Evolutionary conservation across 2,797 vertebrate species (phyloP).

Genomic region (Carduelis carduelis): DNA sequence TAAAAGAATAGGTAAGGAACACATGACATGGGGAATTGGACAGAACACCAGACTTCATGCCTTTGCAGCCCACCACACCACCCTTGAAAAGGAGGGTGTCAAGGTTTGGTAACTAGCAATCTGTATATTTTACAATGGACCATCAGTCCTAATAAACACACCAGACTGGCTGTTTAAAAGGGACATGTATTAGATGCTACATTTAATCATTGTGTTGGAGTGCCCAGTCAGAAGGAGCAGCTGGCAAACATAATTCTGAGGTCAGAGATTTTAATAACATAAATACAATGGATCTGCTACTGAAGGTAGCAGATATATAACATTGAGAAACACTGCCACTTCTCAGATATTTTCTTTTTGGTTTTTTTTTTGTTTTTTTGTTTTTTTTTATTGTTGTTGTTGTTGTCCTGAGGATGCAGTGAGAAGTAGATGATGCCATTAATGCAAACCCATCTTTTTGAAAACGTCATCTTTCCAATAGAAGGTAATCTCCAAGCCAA

Average conservation of each 20-base stretch:
- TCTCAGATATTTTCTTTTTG: not conserved
- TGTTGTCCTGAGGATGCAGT: not conserved
- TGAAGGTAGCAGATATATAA: not conserved
- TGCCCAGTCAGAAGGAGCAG: not conserved
- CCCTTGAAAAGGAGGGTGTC: not conserved
- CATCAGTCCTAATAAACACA: not conserved
- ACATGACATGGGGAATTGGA: not conserved
- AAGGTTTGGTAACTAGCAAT: not conserved
- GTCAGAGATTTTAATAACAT: not conserved
- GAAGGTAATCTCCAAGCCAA: fast-evolving
- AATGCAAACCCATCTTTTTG: not conserved
- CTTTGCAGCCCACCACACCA: not conserved
- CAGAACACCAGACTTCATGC: not conserved
- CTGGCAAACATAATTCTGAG: not conserved
- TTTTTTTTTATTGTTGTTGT: not conserved
- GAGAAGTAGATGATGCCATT: not conserved
- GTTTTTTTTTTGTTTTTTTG: too few species aligned
- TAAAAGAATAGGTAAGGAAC: not conserved
- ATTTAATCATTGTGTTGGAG: not conserved
- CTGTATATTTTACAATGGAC: not conserved
- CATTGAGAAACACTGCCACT: not conserved
- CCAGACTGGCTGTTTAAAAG: not conserved
- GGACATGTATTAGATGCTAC: not conserved
- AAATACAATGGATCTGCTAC: not conserved
- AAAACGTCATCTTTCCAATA: not conserved